phyloP scores from a whole-genome alignment of 2,888 invertebrate species.

The Machimus atricapillus region DNA sequence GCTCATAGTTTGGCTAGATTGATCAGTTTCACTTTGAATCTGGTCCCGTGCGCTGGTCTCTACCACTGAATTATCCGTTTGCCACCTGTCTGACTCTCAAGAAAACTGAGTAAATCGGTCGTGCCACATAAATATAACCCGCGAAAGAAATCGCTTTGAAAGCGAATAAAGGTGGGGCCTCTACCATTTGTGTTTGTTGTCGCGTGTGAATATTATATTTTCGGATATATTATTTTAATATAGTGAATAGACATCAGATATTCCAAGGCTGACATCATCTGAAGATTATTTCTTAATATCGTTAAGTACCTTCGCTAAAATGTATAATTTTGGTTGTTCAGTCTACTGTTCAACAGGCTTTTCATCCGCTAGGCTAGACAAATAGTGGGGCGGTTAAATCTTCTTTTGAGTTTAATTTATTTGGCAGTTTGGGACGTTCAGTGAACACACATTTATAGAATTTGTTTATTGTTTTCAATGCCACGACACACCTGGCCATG shows the following conservation, averaged over 20 bases:
- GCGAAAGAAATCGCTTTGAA: slow-evolving; percentile 20
- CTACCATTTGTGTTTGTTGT: not conserved
- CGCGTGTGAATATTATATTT: slow-evolving; percentile 21
- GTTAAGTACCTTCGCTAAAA: slow-evolving; percentile 11
- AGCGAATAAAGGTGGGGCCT: slow-evolving; percentile 23
- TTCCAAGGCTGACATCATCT: not conserved
- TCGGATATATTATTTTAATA: not conserved
- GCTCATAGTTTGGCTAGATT: slow-evolving; percentile 7
- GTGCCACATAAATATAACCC: not conserved
- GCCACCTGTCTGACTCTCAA: not conserved
- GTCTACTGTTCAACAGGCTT: not conserved
- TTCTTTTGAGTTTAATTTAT: not conserved
- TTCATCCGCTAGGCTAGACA: not conserved
- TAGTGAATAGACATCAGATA: not conserved
- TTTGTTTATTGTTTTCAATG: slow-evolving; percentile 15
- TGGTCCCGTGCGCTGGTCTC: not conserved
- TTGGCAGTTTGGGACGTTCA: not conserved
- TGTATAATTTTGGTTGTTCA: not conserved
- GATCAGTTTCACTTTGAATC: slow-evolving; percentile 29
- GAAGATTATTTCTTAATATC: slow-evolving; percentile 5
- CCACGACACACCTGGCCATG: not conserved
- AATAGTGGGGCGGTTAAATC: not conserved
- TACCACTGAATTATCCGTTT: not conserved
- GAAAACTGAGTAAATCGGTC: slow-evolving; percentile 4
- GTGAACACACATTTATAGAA: not conserved